A percentile compares a stretch with the other conserved stretches of the same genome.
Evolutionary conservation across 92 coral and sea anemone genomes (phyloP).

Genomic region (Porites rus): DNA sequence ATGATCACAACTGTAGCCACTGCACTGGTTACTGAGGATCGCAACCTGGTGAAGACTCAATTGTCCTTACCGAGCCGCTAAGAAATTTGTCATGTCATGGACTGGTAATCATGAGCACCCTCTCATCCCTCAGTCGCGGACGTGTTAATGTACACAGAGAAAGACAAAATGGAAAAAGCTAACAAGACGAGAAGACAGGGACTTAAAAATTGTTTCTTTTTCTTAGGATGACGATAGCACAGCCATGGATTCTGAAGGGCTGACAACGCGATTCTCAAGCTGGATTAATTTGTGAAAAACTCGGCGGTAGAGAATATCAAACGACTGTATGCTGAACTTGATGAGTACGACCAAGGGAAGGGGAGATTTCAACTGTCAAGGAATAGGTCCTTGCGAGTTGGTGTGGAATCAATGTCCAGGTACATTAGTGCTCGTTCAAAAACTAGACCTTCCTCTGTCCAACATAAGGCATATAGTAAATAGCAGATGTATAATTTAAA

Average conservation of each 20-base stretch:
- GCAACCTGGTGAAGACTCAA: no score
- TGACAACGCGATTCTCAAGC: constrained; percentile 29
- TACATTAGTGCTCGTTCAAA: not conserved
- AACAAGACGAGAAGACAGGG: no score
- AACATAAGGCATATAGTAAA: no score
- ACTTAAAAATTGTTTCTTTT: not conserved
- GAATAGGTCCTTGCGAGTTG: constrained; percentile 16
- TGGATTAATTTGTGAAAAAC: constrained; percentile 16
- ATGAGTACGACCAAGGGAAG: constrained; percentile 25
- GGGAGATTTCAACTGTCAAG: constrained; percentile 20
- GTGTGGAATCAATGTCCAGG: not conserved
- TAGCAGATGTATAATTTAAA: no score
- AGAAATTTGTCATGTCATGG: constrained; percentile 16
- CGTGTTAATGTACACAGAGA: constrained; percentile 14
- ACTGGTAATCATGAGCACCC: constrained; percentile 54
- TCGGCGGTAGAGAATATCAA: constrained; percentile 16
- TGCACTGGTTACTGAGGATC: no score
- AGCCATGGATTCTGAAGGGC: constrained; percentile 36
- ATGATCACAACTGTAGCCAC: no score
- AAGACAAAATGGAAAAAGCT: no score
- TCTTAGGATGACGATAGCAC: not conserved
- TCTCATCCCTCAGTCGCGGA: constrained; percentile 27
- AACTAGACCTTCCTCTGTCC: no score
- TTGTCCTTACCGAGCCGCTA: no score
- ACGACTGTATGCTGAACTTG: constrained; percentile 30